These are phyloP conservation scores for Premnoplex brunnescens DNA, from an alignment of 2,797 vertebrate species.

Conservation along the genomic window DNA sequence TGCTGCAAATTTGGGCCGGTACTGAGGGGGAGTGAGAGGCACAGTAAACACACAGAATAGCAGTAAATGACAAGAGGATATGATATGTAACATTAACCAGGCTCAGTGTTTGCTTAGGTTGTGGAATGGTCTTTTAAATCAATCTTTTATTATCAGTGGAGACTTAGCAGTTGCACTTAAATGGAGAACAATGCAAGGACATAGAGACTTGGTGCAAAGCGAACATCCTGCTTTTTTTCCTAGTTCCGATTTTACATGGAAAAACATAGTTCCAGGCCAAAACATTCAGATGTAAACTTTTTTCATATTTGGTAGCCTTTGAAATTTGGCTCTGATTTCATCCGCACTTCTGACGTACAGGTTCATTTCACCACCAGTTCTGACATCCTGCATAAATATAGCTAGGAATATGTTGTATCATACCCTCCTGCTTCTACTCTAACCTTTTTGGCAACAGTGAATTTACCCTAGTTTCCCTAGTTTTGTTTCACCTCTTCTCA, in stretches of 20 bases:
- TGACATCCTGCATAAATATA: background rate
- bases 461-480: background rate
- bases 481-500: background rate
- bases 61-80: slow-evolving; percentile 56
- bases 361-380: background rate
- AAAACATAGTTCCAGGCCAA: background rate
- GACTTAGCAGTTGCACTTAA: slow-evolving; percentile 3
- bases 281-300: background rate
- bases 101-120: slow-evolving; percentile 45
- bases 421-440: background rate
- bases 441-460: background rate
- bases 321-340: background rate
- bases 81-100: slow-evolving; percentile 59
- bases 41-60: slow-evolving; percentile 20
- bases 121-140: slow-evolving; percentile 58
- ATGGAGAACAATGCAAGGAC: slow-evolving; percentile 22
- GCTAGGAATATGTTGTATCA: background rate
- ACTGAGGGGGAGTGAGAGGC: slow-evolving; percentile 15
- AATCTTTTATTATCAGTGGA: slow-evolving; percentile 51
- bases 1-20: background rate
- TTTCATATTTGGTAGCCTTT: background rate
- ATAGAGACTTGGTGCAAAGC: background rate
- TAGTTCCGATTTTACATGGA: background rate
- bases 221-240: background rate
- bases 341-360: fast-evolving